Base-by-base conservation (phyloP, 1,140 invertebrate genomes). In the Potamilus streckersoni region DNA sequence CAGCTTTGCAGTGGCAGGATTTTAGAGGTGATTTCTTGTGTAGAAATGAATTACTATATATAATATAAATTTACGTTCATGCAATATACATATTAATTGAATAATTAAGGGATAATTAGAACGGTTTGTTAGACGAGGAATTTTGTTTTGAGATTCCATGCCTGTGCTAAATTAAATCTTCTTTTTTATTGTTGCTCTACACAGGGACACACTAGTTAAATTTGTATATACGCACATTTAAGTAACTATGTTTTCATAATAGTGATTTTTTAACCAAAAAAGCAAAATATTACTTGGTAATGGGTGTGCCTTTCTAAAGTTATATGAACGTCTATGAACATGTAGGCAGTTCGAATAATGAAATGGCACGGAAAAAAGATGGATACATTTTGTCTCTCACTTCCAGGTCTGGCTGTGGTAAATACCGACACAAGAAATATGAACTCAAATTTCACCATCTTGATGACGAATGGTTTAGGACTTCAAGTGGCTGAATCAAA, bases 381-480 rank as follows among this genome's bases (percentile, higher is more conserved):
- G 23, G 23, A n/a, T n/a, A n/a, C n/a, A n/a, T n/a, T 31, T 61
- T n/a, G 70, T 62, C n/a, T 76, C 69, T 69, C 11, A 23, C 74
- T 38, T 76, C 19, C 65, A 85, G 85, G 80, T 23, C 71, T 81
- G 16, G 80, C 82, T 6, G 69, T 87, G 23, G 76, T 85, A 0
- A 83, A 84, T 66, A 68, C 76, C 6, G 61, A 61, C 13, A 17
- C 71, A 2, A 15, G 2, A 6, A 76, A 69, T 23, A 55, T 65
- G 1, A 80, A 84, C 71, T 79, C 79, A 13, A 87, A 87, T 74
- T 86, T 85, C 68, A 87, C 85, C 12, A 66, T 86, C 2, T 65
- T 85, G 8, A 66, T 84, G 23, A 78, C 79, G 17, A 77, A 76
- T 72, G 79, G 83, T 17, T 69, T 86, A 16, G 85, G 83, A 1